Base-by-base conservation (phyloP, 1,140 invertebrate species). In the Drosophila sechellia region DNA sequence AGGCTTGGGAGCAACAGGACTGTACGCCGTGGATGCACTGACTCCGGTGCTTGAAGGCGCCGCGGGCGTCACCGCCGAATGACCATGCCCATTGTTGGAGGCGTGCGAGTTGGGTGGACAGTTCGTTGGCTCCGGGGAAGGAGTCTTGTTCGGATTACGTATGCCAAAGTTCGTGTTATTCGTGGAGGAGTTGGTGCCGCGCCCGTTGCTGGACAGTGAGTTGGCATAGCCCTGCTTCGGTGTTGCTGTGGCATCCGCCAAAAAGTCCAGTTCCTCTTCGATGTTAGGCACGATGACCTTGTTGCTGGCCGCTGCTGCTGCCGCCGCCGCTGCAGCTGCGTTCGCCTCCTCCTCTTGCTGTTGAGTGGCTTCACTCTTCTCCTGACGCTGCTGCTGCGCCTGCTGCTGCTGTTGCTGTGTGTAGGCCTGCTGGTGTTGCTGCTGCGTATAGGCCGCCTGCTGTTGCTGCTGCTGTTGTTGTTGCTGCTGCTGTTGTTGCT, bases 231-330 rank as follows among this genome's bases (percentile, higher is more conserved):
- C 86, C 61, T 91, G 90, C 89, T 94, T 93, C 89, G 94, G 70
- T 10, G 77, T 77, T 54, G 71, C 66, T 83, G 91, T 93, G 57
- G 93, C 93, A 93, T 95, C 94, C 91, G 95, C 94, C 92, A 97
- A 93, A 92, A 96, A 96, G 92, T 95, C 95, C 86, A 97, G 93
- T 93, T 97, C 96, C 93, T 97, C 96, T 92, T 96, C 96, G 92
- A 97, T 96, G 93, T 96, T 96, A 66, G 96, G 96, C 78, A 96
- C 96, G 78, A 96, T 96, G 74, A 97, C 96, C 93, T 96, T 96
- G 64, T 95, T 95, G 91, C 93, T 93, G 57, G 93, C 93, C 78
- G 94, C 94, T 83, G 93, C 93, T 85, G 94, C 94, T 64, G 93
- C 93, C 34, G 94, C 93, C 55, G 95, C 90, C 31, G 95, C 93